Evolutionary conservation across 2,797 vertebrate species (phyloP).

Genomic region (Parambassis ranga): DNA sequence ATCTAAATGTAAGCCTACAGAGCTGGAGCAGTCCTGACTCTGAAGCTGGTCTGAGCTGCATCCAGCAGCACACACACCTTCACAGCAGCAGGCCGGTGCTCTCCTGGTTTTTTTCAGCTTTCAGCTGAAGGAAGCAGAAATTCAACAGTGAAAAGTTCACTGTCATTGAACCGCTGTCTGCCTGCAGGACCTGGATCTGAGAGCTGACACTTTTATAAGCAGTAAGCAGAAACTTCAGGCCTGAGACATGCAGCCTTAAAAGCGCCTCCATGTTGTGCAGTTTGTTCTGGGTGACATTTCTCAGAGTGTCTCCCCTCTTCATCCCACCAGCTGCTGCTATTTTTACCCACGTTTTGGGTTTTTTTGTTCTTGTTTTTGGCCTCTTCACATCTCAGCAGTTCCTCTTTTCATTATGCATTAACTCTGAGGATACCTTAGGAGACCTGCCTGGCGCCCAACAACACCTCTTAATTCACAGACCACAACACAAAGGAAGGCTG

Average conservation of each 20-base stretch:
- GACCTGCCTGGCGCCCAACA: conserved; percentile 40
- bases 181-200: neutral
- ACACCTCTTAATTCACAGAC: conserved; percentile 53
- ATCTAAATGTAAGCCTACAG: too few relatives aligned
- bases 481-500: conserved; percentile 26
- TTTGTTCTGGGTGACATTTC: neutral
- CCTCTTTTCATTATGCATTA: conserved; percentile 36
- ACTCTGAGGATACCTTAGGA: conserved; percentile 40
- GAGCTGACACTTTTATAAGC: neutral
- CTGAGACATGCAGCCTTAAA: neutral
- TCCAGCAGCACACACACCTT: too few relatives aligned
- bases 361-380: conserved; percentile 9
- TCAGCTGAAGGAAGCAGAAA: conserved; percentile 18
- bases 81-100: too few relatives aligned
- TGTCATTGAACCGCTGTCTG: neutral
- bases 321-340: conserved; percentile 13
- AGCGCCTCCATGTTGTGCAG: neutral
- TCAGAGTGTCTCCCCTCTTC: neutral
- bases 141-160: conserved; percentile 16
- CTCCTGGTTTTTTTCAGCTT: too few relatives aligned
- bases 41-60: too few relatives aligned
- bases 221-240: neutral
- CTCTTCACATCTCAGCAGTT: conserved; percentile 8
- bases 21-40: too few relatives aligned
- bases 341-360: conserved; percentile 14